phyloP scores from a whole-genome alignment of 1,140 invertebrate species.

The Apolygus lucorum region DNA sequence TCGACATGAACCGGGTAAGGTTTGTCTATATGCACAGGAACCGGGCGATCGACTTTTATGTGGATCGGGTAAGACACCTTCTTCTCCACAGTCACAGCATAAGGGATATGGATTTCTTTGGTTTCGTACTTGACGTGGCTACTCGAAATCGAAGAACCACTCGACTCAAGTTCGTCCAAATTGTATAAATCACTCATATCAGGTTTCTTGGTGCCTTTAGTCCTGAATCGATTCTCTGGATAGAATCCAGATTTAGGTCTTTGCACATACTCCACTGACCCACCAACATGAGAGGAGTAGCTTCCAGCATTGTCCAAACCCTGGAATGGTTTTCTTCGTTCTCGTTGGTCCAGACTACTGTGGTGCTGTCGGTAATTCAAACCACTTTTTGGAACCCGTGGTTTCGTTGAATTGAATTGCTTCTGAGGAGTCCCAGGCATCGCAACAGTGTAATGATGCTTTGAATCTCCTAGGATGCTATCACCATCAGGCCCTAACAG shows the following conservation, averaged over 20 bases:
- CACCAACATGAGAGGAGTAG: neutral
- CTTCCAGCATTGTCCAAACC: too few species aligned
- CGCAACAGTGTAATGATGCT: too few species aligned
- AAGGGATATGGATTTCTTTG: conserved; percentile 58
- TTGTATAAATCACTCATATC: neutral
- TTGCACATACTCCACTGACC: neutral
- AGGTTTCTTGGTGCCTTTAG: too few species aligned
- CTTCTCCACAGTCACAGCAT: conserved; percentile 44
- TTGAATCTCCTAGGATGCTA: neutral
- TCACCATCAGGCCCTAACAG: neutral
- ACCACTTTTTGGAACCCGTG: too few species aligned
- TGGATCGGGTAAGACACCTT: conserved; percentile 30
- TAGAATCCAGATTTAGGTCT: neutral
- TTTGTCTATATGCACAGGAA: conserved; percentile 31
- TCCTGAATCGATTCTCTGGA: too few species aligned
- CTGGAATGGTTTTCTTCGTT: too few species aligned
- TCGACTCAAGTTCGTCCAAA: neutral
- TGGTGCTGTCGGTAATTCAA: too few species aligned
- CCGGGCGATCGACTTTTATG: conserved; percentile 32
- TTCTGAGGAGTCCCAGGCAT: too few species aligned
- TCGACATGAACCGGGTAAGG: conserved; percentile 32
- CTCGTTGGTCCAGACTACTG: too few species aligned
- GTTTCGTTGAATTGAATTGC: too few species aligned
- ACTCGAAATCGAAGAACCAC: neutral
- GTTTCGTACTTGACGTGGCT: conserved; percentile 54